These are phyloP conservation scores for Falco peregrinus DNA, from an alignment of 2,797 vertebrate genomes.

Conservation along the genomic window DNA sequence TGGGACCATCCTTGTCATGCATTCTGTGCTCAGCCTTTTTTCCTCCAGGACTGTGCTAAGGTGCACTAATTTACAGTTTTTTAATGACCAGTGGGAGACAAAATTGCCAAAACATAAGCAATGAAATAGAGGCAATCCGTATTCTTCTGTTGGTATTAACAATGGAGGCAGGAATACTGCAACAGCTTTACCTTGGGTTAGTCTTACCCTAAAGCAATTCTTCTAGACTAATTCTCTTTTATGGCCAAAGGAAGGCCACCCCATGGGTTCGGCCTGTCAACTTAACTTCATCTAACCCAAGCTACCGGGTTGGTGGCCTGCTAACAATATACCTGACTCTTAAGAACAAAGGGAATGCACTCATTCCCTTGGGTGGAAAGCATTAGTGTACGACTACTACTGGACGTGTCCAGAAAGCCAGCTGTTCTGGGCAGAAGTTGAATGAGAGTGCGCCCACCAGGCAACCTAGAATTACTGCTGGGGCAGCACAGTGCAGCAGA, in stretches of 20 bases:
- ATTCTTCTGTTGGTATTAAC: background rate
- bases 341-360: background rate
- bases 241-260: background rate
- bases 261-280: background rate
- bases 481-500: background rate
- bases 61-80: background rate
- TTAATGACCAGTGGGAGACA: background rate
- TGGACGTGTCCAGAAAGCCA: background rate
- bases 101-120: background rate
- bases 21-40: background rate
- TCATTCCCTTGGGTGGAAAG: background rate
- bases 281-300: background rate
- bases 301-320: background rate
- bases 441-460: background rate
- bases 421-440: background rate
- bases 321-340: background rate
- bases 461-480: background rate
- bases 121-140: background rate
- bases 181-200: background rate
- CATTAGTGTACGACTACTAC: background rate
- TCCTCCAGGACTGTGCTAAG: background rate
- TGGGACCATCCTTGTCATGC: background rate
- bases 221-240: background rate
- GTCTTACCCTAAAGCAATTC: background rate
- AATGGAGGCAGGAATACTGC: background rate